Evolutionary conservation across 2,888 invertebrate genomes (phyloP).

Genomic region (Cantharis flavilabris): DNA sequence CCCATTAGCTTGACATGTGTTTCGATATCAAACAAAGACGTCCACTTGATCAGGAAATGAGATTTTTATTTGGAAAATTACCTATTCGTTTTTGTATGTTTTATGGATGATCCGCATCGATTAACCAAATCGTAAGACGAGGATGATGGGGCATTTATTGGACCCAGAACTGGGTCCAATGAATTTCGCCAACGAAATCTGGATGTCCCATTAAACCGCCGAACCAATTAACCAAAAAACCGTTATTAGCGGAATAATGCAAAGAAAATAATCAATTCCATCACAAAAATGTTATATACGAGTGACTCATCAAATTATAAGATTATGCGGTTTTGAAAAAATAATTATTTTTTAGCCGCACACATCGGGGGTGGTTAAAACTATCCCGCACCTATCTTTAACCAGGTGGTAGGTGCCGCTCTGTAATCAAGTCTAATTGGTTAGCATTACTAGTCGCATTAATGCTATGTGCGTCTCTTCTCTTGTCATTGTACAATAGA

Average conservation of each 20-base stretch:
- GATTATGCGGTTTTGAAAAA: constrained; percentile 13
- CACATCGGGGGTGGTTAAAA: constrained; percentile 13
- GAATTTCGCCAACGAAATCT: neutral
- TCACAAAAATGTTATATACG: constrained; percentile 23
- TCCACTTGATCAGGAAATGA: constrained; percentile 25
- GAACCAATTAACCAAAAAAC: neutral
- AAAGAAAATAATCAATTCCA: constrained; percentile 23
- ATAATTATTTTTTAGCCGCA: constrained; percentile 14
- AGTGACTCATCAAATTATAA: constrained; percentile 23
- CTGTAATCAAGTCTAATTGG: constrained; percentile 38
- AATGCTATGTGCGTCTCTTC: constrained; percentile 27
- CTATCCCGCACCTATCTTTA: constrained; percentile 29
- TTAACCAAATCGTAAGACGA: constrained; percentile 14
- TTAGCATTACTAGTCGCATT: constrained; percentile 35
- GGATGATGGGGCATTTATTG: constrained; percentile 19
- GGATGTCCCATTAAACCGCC: neutral
- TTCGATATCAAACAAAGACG: constrained; percentile 22
- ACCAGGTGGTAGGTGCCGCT: constrained; percentile 36
- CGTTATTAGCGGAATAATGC: constrained; percentile 11
- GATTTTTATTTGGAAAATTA: constrained; percentile 31
- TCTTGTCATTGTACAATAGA: constrained; percentile 30
- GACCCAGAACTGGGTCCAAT: neutral
- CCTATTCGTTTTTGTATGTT: constrained; percentile 23
- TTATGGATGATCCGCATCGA: constrained; percentile 21
- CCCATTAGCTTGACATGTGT: constrained; percentile 32